phyloP scores from a whole-genome alignment of 2,797 vertebrate species.

The Forpus xanthops region DNA sequence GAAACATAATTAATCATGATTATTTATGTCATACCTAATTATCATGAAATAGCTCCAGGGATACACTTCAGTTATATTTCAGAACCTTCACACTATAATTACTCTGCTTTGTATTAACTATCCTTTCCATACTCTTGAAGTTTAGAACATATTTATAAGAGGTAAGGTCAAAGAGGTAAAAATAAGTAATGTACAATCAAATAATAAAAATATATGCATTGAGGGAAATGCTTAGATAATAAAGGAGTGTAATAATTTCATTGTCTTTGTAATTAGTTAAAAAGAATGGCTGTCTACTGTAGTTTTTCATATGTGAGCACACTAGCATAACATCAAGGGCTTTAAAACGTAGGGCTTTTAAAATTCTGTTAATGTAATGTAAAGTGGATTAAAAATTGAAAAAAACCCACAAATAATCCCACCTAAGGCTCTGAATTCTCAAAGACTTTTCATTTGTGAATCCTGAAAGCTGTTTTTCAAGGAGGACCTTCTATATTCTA shows the following conservation, averaged over 20 bases:
- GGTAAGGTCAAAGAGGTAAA: conserved; percentile 24
- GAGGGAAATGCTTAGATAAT: neutral
- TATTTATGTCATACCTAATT: conserved; percentile 69
- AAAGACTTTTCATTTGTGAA: conserved; percentile 27
- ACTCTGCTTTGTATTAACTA: conserved; percentile 62
- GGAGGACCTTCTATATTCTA: neutral
- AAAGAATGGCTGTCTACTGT: conserved; percentile 11
- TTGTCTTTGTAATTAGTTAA: conserved; percentile 27
- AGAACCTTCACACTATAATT: conserved; percentile 67
- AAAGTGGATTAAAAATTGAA: conserved; percentile 40
- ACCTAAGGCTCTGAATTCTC: conserved; percentile 33
- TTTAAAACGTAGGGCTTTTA: conserved; percentile 28
- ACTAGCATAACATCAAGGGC: neutral
- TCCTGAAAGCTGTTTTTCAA: conserved; percentile 34
- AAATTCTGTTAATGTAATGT: conserved; percentile 45
- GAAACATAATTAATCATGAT: conserved; percentile 63
- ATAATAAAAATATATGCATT: conserved; percentile 37
- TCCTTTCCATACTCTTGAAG: conserved; percentile 24
- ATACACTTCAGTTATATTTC: conserved; percentile 51
- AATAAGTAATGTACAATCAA: conserved; percentile 33
- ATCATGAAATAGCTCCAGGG: conserved; percentile 44
- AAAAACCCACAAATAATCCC: neutral
- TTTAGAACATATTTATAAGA: conserved; percentile 27
- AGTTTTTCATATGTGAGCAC: conserved; percentile 17
- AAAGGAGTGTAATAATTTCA: conserved; percentile 9